Base-by-base conservation (phyloP, 2,888 invertebrate genomes). In the Drosophila hawaiiensis region DNA sequence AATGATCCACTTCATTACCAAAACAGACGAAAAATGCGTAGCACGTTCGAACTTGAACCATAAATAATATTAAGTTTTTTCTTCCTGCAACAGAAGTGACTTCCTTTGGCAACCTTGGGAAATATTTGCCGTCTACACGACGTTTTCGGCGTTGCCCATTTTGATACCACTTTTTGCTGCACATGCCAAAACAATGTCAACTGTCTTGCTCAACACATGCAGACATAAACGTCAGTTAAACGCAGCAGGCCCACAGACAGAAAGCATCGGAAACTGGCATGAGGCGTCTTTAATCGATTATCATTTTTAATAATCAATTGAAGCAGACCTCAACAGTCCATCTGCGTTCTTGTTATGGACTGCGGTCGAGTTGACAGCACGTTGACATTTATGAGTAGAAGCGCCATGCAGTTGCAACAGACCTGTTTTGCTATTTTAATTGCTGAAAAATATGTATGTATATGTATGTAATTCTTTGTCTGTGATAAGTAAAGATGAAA, bases 271-370 rank as follows among this genome's bases (percentile, higher is more conserved):
- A 58, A 65, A 55, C 63, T 72, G 70, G 62, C 72, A 75, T 68
- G 63, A 80, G 75, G 75, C 73, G 68, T 78, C 73, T 89, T 92
- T 92, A 92, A 92, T 93, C 93, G 93, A 93, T 93, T 93, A 93
- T 93, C 92, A 92, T 93, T 93, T 93, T 93, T 93, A 93, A 93
- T 93, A 93, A 93, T 93, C 93, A 92, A 91, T 91, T 92, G 90
- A 80, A 84, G 73, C 73, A 64, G 66, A 72, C 65, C 60, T 76
- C 55, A 54, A 60, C 50, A 64, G 66, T 77, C 62, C 66, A 59
- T 66, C 60, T 73, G 72, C 43, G 31, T 56, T 70, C 80, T 68
- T 65, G 63, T 74, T 87, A 84, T 84, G 79, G 77, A 19, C 69
- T 75, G 73, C 64, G 54, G 37, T 61, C 29, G 16, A 67, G 56